Evolutionary conservation across 2,888 invertebrate genomes (phyloP).

Genomic region (Lasioglossum marginatum): DNA sequence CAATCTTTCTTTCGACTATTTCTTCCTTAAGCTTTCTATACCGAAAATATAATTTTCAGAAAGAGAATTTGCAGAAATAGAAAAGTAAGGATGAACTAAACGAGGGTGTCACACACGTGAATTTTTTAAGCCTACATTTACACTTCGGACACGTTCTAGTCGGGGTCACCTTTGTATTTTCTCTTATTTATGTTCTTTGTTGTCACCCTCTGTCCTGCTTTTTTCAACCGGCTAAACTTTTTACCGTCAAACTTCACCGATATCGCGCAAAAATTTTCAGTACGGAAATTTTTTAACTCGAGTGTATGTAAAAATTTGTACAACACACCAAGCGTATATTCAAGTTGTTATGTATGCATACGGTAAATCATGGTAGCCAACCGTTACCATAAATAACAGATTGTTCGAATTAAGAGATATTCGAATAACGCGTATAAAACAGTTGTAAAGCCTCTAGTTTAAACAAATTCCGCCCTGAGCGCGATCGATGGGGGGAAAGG

Average conservation of each 20-base stretch:
- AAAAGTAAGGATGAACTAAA: not conserved
- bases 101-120: not conserved
- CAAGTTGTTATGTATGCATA: no score
- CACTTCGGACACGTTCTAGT: not conserved
- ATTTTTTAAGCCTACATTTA: not conserved
- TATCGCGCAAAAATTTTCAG: not conserved
- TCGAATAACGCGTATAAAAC: not conserved
- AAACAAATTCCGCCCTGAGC: not conserved
- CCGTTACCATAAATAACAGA: not conserved
- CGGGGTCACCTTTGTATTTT: not conserved
- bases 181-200: constrained; percentile 2
- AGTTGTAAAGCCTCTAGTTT: not conserved
- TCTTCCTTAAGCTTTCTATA: not conserved
- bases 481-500: not conserved
- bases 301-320: no score
- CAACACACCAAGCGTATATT: no score
- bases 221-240: not conserved
- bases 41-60: not conserved
- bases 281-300: no score
- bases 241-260: not conserved
- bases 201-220: not conserved
- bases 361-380: not conserved
- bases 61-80: not conserved
- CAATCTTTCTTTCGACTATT: not conserved
- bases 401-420: not conserved